Percentiles rank a stretch among this genome's conserved stretches.
Evolutionary conservation across 1,140 invertebrate species (phyloP).

Genomic region (Heliconius nattereri): DNA sequence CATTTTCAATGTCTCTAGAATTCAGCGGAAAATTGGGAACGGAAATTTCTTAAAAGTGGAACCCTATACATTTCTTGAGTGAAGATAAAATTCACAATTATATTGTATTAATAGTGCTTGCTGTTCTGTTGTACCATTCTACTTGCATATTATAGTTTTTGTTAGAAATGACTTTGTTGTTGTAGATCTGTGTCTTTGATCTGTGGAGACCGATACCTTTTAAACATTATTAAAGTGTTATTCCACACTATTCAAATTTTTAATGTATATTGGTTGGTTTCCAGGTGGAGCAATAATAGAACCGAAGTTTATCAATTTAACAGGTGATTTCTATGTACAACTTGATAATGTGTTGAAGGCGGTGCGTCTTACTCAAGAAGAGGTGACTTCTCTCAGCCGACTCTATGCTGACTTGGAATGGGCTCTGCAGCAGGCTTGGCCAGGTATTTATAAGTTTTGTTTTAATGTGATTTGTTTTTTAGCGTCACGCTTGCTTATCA

Average conservation of each 20-base stretch:
- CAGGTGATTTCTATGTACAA: conserved; percentile 76
- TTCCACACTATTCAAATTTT: too few relatives aligned
- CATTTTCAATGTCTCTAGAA: too few relatives aligned
- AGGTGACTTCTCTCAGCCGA: conserved; percentile 52
- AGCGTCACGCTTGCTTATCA: too few relatives aligned
- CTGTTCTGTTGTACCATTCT: not conserved
- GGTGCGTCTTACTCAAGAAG: conserved; percentile 73
- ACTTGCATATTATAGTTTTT: not conserved
- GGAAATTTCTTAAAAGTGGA: too few relatives aligned
- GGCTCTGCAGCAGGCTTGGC: conserved; percentile 58
- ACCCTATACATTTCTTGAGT: too few relatives aligned
- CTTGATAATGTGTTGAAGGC: conserved; percentile 68
- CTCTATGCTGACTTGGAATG: conserved; percentile 71
- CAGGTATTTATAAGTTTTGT: conserved; percentile 41
- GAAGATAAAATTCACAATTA: too few relatives aligned
- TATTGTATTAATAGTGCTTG: too few relatives aligned
- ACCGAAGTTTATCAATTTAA: conserved; percentile 46
- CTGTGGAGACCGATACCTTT: too few relatives aligned
- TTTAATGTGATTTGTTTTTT: too few relatives aligned
- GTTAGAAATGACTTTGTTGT: not conserved
- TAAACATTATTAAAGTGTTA: too few relatives aligned
- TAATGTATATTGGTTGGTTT: not conserved
- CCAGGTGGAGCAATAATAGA: conserved; percentile 39
- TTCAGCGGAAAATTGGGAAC: too few relatives aligned
- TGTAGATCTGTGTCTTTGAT: too few relatives aligned